Percentiles rank a stretch among this genome's conserved stretches.
Evolutionary conservation across 2,888 invertebrate species (phyloP).

Genomic region (Abscondita cerata): DNA sequence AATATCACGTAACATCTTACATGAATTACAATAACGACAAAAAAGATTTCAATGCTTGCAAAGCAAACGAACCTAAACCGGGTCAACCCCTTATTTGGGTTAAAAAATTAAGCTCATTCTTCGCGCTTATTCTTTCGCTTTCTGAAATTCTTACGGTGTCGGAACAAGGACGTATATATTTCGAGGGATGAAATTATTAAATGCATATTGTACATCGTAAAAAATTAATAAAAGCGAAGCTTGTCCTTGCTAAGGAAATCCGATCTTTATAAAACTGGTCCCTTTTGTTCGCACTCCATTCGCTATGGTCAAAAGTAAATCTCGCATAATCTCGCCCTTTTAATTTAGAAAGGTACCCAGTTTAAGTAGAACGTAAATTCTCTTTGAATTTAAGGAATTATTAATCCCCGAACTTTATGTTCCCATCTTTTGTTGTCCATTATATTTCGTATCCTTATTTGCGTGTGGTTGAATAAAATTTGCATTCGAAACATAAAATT

Average conservation of each 20-base stretch:
- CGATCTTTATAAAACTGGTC: conserved; percentile 33
- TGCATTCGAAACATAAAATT: conserved; percentile 3
- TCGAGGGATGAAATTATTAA: conserved; percentile 18
- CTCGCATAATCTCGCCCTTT: conserved; percentile 20
- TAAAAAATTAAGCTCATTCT: conserved; percentile 7
- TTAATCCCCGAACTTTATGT: conserved; percentile 24
- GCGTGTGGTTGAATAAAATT: conserved; percentile 7
- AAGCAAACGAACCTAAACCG: conserved; percentile 28
- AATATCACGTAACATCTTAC: conserved; percentile 34
- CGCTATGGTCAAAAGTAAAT: conserved; percentile 22
- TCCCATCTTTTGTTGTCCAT: conserved; percentile 8
- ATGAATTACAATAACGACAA: conserved; percentile 31
- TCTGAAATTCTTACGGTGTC: background rate
- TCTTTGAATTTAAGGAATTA: conserved; percentile 16
- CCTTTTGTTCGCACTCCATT: conserved; percentile 26
- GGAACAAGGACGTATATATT: conserved; percentile 9
- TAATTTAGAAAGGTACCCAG: conserved; percentile 6
- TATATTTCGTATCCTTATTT: background rate
- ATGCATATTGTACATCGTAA: conserved; percentile 17
- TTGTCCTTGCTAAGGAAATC: conserved; percentile 30
- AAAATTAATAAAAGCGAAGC: conserved; percentile 29
- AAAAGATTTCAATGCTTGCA: conserved; percentile 26
- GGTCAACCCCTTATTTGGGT: conserved; percentile 20
- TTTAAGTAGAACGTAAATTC: conserved; percentile 14
- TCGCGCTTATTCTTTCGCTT: background rate